Conservation (phyloP, 2,797 vertebrate genomes). For the Tamandua tetradactyla region DNA sequence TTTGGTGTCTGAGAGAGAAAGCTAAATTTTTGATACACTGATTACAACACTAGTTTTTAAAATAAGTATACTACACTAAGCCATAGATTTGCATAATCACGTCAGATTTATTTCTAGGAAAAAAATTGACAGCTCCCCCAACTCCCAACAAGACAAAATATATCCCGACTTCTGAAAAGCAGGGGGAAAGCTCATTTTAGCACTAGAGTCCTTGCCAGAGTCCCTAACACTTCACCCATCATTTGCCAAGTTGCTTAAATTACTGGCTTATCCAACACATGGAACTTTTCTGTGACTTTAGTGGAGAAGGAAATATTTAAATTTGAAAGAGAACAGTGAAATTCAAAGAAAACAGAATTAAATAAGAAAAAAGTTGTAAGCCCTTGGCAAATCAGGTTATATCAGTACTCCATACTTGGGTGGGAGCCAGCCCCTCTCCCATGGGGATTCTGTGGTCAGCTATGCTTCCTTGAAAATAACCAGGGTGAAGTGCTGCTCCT, state of each 20-base stretch:
- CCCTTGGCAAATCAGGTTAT: background rate
- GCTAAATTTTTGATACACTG: background rate
- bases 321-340: slow-evolving; percentile 3
- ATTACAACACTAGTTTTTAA: background rate
- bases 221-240: background rate
- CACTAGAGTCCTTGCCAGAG: background rate
- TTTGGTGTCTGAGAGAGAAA: background rate
- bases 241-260: slow-evolving; percentile 38
- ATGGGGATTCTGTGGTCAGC: background rate
- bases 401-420: background rate
- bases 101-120: background rate
- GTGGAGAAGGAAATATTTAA: background rate
- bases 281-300: background rate
- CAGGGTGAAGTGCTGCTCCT: background rate
- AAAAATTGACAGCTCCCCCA: background rate
- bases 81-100: background rate
- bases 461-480: background rate
- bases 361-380: background rate
- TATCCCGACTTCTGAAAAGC: background rate
- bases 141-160: background rate
- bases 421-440: background rate
- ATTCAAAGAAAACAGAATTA: background rate
- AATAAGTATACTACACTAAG: background rate
- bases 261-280: background rate
- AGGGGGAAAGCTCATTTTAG: background rate